Base-by-base conservation (phyloP, 2,113 vertebrate genomes). In the Verasper variegatus region DNA sequence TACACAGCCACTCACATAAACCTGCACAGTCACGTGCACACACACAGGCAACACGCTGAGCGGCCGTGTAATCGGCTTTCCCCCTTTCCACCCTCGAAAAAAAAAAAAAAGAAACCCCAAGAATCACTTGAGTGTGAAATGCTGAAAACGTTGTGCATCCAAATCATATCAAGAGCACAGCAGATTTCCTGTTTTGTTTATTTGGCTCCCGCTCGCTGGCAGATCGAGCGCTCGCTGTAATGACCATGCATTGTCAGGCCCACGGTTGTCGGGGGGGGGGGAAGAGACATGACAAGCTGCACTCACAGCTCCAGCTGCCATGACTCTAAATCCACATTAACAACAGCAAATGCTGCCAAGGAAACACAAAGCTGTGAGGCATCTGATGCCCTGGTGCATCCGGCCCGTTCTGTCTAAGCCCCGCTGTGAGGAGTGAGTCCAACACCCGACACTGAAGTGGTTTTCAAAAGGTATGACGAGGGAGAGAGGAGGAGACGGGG, bases 81-180 rank as follows among this genome's bases (percentile, higher is more conserved):
- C 80, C 80, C 55, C 49, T 77, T 76, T 83, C 83, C 69, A 47
- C 72, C 74, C 40, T 37, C 20, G 61, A 62, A 57, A 66, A 52
- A 70, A 52, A 67, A 15, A 76, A 66, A 79, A 21, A 78, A 66
- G 76, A 21, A 78, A 74, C 56, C 42, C 82, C 68, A 76, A 82
- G 83, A 89, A 85, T 85, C 88, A 88, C 72, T 83, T 69, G 81
- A 78, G 78, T 88, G 89, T 91, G 88, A 92, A 91, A 89, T 80
- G 76, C 65, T 79, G 74, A 64, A 83, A 86, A 86, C 74, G 84
- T 85, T 40, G 79, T 74, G 72, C 70, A 68, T 86, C 79, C 74
- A 85, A 88, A 86, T 83, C 78, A 80, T 85, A 89, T 84, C 65
- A 57, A 81, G 76, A 78, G 80, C 40, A 14, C 56, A 59, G 72